A percentile compares a stretch with the other conserved stretches of the same genome.
phyloP scores from a whole-genome alignment of 2,113 vertebrate species.

The Oenanthe melanoleuca region DNA sequence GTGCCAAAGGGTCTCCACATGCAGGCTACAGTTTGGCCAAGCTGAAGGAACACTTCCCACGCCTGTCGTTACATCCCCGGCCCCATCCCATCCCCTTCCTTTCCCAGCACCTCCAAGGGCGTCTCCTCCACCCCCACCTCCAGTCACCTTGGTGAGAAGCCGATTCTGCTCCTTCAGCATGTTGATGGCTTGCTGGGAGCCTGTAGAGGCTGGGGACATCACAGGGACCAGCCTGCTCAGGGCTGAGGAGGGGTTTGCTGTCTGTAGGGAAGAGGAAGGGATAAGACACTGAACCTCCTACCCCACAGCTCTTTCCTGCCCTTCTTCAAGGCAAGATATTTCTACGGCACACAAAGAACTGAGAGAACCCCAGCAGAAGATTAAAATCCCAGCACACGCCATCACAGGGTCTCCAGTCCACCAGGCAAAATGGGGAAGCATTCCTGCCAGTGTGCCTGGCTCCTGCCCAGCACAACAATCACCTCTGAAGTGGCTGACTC shows the following conservation, averaged over 20 bases:
- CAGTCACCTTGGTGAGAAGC: conserved; percentile 89
- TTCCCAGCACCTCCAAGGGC: neutral
- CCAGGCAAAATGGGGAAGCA: neutral
- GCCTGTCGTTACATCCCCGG: rapidly evolving
- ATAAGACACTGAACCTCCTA: neutral
- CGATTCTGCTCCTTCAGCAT: conserved; percentile 95
- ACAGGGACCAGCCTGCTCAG: neutral
- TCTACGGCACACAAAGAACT: neutral
- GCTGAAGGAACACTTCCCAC: neutral
- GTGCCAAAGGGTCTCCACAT: neutral
- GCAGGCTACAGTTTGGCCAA: neutral
- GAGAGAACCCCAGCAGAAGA: neutral
- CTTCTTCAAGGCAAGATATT: neutral
- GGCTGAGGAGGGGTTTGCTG: conserved; percentile 37
- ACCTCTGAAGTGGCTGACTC: neutral
- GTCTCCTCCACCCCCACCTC: neutral
- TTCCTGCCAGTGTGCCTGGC: neutral
- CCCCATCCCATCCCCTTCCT: neutral
- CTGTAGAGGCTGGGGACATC: conserved; percentile 27
- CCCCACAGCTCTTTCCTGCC: neutral
- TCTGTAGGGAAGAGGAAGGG: conserved; percentile 45
- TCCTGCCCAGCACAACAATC: neutral
- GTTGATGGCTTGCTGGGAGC: conserved; percentile 83
- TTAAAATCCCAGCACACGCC: neutral
- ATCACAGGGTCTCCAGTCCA: neutral